Evolutionary conservation across 92 coral and sea anemone genomes (phyloP), one percentile per base, ranked within the genome.

Genomic region (Virgularia gustaviana): DNA sequence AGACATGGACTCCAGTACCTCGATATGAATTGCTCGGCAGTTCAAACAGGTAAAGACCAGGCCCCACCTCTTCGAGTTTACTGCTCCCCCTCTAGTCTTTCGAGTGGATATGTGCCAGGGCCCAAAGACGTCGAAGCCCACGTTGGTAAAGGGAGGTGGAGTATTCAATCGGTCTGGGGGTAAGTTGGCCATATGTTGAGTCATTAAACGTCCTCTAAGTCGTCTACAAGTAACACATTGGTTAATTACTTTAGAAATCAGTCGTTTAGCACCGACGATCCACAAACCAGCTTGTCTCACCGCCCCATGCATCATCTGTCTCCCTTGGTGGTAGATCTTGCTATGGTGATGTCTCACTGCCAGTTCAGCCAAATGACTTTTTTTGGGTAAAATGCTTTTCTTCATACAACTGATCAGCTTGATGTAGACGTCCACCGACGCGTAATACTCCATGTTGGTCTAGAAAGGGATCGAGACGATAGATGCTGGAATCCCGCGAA

Each of bases 61-160:
- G 18, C 87, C 87, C 79, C 83, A 83, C 32, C 80, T 79, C 77
- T 83, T 83, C 18, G 82, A 63, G 15, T 77, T 63, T 19, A 73
- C 83, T n/a, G 75, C 87, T 43, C 87, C 83, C 20, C 79, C 79
- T 57, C 75, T 78, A 39, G 49, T 18, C 32, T 62, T 75, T 34
- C 73, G 61, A 9, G 64, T 63, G 6, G 15, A 45, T 8, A 76
- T 54, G 1, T 37, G 47, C 72, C 73, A 79, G 55, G 79, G 79
- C 27, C 83, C 79, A 23, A 79, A 79, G 9, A 71, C 64, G 65
- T 68, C 83, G 10, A 76, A 18, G 5, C 73, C 75, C 3, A 67
- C 55, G 34, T 55, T 67, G 4, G 77, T 78, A 13, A 78, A 70
- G 30, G 73, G 78, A 0, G 83, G 71, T 3, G 51, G n/a, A 33